A percentile compares a stretch with the other conserved stretches of the same genome.
Evolutionary conservation across 2,797 vertebrate species (phyloP).

Genomic region (Malurus splendens): DNA sequence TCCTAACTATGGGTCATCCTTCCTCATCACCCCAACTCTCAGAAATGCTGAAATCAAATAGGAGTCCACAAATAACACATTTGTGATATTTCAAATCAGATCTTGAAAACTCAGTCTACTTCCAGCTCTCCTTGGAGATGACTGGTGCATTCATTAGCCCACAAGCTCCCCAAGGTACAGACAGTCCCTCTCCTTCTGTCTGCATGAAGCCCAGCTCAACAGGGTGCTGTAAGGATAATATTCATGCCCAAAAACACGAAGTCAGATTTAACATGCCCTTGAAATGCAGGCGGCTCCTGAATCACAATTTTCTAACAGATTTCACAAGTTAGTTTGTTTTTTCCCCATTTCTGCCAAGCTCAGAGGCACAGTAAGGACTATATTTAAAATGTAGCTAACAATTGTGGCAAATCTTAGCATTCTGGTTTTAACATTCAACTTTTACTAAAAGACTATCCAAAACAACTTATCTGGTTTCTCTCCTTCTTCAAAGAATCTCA

Average conservation of each 20-base stretch:
- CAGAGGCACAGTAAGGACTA: not conserved
- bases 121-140: conserved; percentile 8
- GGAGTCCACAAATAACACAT: not conserved
- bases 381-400: conserved; percentile 21
- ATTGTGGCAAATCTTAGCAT: not conserved
- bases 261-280: conserved; percentile 26
- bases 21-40: not conserved
- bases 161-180: conserved; percentile 15
- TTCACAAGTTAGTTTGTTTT: conserved; percentile 33
- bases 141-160: not conserved
- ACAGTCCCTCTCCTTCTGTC: not conserved
- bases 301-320: conserved; percentile 8
- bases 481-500: not conserved
- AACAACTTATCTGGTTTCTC: not conserved
- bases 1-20: not conserved
- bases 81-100: not conserved
- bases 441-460: not conserved
- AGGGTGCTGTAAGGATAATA: not conserved
- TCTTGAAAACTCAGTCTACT: not conserved
- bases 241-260: not conserved
- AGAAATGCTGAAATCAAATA: not conserved
- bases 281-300: not conserved
- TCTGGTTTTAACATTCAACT: not conserved
- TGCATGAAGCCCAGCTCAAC: not conserved
- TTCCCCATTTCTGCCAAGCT: conserved; percentile 22